Evolutionary conservation across 64 coral and sea anemone genomes (phyloP).

Genomic region (Stichodactyla helianthus): DNA sequence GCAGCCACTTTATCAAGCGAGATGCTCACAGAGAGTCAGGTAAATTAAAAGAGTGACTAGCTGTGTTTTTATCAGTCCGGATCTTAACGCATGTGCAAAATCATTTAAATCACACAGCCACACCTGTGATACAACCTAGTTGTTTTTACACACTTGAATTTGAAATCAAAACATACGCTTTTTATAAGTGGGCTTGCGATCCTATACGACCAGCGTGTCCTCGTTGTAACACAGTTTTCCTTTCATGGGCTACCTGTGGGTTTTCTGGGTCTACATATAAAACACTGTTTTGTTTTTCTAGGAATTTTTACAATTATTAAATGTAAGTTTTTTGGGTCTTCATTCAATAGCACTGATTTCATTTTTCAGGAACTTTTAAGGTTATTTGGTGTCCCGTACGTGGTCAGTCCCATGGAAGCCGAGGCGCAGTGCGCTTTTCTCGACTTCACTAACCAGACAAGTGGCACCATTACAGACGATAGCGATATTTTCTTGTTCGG

Average conservation of each 20-base stretch:
- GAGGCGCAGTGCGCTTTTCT: constrained; percentile 86
- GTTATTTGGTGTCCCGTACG: constrained; percentile 91
- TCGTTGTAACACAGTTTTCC: not conserved
- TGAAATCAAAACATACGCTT: too few species aligned
- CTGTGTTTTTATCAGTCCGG: not conserved
- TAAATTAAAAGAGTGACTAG: not conserved
- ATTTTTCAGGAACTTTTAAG: constrained; percentile 68
- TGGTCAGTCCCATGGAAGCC: constrained; percentile 95
- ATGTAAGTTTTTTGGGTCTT: too few species aligned
- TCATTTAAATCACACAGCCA: too few species aligned
- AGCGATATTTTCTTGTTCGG: constrained; percentile 96
- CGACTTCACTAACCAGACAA: constrained; percentile 44
- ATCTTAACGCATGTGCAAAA: too few species aligned
- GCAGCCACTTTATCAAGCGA: constrained; percentile 86
- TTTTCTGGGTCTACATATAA: not conserved
- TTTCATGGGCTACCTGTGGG: not conserved
- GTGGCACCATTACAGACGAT: constrained; percentile 91
- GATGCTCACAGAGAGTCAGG: constrained; percentile 93
- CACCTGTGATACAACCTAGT: too few species aligned
- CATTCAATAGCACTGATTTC: not conserved
- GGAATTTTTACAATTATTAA: too few species aligned
- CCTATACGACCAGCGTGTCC: not conserved
- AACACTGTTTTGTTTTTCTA: not conserved
- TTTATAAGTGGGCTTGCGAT: too few species aligned
- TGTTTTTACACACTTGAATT: too few species aligned